These are phyloP conservation scores for Anguilla anguilla DNA, from an alignment of 2,797 vertebrate genomes.

Conservation along the genomic window DNA sequence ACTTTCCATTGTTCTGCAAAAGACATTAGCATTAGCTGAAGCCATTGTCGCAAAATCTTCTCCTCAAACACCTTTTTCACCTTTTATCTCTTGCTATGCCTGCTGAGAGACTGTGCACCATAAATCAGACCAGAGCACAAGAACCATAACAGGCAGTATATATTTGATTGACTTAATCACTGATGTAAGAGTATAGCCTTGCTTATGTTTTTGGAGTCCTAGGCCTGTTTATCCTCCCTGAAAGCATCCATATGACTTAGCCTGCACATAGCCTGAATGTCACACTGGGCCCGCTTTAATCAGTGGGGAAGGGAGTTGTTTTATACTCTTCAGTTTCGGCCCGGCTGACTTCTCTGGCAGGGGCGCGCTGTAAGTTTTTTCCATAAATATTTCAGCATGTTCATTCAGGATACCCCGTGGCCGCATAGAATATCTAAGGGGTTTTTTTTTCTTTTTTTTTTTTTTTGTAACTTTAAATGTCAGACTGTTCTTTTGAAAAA, in stretches of 20 bases:
- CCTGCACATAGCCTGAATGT: constrained; percentile 34
- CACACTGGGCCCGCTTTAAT: constrained; percentile 59
- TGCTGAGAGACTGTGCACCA: background rate
- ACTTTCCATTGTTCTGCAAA: background rate
- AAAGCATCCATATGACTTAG: constrained; percentile 22
- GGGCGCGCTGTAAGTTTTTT: constrained; percentile 49
- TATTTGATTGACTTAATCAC: constrained; percentile 39
- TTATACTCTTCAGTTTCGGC: background rate
- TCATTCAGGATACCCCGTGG: constrained; percentile 50
- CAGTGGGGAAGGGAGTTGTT: constrained; percentile 46
- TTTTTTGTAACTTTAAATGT: background rate
- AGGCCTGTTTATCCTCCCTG: constrained; percentile 18
- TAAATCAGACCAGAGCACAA: constrained; percentile 1
- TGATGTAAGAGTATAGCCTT: constrained; percentile 14
- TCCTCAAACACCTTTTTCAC: background rate
- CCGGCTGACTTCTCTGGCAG: constrained; percentile 50
- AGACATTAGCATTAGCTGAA: background rate
- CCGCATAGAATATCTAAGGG: constrained; percentile 57
- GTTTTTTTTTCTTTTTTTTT: background rate
- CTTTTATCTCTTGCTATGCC: constrained; percentile 4
- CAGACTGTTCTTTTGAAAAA: background rate
- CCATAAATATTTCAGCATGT: constrained; percentile 63
- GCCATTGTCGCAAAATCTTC: background rate
- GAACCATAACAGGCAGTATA: constrained; percentile 4
- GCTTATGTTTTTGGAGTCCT: constrained; percentile 26